Evolutionary conservation across 1,140 invertebrate genomes (phyloP).

Genomic region (Pogonomyrmex barbatus): DNA sequence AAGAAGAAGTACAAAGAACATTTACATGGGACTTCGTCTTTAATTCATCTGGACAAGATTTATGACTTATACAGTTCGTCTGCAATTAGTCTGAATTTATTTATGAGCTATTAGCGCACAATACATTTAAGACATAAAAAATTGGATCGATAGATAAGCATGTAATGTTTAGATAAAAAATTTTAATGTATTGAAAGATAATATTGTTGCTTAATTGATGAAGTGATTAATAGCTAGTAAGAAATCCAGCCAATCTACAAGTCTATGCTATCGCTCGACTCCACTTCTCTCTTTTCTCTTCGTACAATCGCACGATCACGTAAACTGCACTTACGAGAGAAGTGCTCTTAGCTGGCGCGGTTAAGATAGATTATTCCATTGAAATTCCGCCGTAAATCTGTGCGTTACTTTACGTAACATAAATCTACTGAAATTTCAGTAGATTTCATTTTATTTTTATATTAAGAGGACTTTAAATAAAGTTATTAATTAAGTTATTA

Average conservation of each 20-base stretch:
- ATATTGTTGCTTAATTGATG: constrained; percentile 68
- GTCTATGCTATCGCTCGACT: neutral
- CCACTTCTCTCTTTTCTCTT: neutral
- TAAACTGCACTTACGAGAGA: constrained; percentile 47
- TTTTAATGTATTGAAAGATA: neutral
- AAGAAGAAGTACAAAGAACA: neutral
- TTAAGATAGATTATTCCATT: constrained; percentile 52
- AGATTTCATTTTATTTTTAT: neutral
- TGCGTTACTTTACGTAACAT: constrained; percentile 11
- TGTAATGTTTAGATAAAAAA: neutral
- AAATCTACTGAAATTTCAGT: neutral
- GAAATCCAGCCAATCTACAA: constrained; percentile 31
- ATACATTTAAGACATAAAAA: neutral
- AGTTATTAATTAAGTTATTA: constrained; percentile 21
- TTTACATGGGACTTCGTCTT: neutral
- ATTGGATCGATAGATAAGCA: neutral
- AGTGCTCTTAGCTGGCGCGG: constrained; percentile 47
- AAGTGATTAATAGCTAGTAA: constrained; percentile 67
- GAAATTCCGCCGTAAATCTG: constrained; percentile 46
- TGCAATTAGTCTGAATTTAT: neutral
- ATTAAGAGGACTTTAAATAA: constrained; percentile 15
- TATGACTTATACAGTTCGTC: neutral
- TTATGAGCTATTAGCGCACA: neutral
- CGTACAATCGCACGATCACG: constrained; percentile 23
- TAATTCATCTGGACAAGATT: constrained; percentile 9